phyloP scores from a whole-genome alignment of 2,888 invertebrate species.

The Malacosoma neustria region DNA sequence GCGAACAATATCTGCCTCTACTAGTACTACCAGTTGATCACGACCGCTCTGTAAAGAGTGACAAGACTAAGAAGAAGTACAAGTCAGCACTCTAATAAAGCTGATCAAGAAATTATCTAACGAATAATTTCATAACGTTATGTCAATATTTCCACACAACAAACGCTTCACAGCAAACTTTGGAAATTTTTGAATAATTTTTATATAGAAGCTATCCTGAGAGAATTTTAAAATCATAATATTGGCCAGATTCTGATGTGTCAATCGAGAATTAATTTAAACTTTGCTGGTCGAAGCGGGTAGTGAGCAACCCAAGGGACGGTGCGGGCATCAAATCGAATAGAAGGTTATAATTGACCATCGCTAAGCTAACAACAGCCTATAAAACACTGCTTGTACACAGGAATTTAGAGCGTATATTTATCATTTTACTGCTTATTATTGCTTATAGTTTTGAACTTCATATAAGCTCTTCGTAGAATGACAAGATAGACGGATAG shows the following conservation, averaged over 20 bases:
- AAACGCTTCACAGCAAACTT: constrained; percentile 11
- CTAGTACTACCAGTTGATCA: too few species aligned
- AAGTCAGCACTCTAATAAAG: too few species aligned
- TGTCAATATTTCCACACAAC: constrained; percentile 1
- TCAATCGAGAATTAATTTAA: constrained; percentile 71
- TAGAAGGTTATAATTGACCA: constrained; percentile 66
- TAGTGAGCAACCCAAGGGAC: constrained; percentile 53
- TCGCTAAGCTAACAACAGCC: constrained; percentile 47
- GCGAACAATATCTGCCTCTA: too few species aligned
- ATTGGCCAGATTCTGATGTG: constrained; percentile 53
- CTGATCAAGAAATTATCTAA: too few species aligned
- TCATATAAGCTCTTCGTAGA: constrained; percentile 24
- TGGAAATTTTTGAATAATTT: constrained; percentile 23
- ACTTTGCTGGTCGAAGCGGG: constrained; percentile 62
- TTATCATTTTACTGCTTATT: constrained; percentile 14
- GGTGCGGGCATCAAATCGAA: constrained; percentile 63
- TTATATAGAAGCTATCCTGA: constrained; percentile 29
- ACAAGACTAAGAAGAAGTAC: too few species aligned
- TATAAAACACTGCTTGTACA: constrained; percentile 27
- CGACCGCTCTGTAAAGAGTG: too few species aligned
- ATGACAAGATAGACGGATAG: constrained; percentile 29
- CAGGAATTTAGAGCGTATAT: constrained; percentile 42
- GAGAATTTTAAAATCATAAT: constrained; percentile 53
- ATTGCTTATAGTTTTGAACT: constrained; percentile 7
- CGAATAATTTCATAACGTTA: too few species aligned